Conservation (phyloP, 2,888 invertebrate species). For the Nomada fucata region DNA sequence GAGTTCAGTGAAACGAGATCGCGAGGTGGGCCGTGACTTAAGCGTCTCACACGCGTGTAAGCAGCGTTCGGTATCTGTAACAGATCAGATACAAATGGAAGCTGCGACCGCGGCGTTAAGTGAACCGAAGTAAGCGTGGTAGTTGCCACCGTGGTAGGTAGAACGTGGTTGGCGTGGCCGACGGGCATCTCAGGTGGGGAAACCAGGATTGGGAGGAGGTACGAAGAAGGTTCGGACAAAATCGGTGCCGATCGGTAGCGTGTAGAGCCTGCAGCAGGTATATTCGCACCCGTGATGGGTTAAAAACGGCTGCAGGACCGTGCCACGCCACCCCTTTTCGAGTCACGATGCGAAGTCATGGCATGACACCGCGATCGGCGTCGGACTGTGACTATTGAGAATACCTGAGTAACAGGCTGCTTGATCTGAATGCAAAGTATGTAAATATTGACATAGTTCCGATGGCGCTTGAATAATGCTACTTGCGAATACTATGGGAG, state of each 20-base stretch:
- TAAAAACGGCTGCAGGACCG: conserved; percentile 45
- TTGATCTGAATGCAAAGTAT: conserved; percentile 15
- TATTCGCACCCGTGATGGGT: conserved; percentile 37
- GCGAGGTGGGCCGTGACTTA: conserved; percentile 49
- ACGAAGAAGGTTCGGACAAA: conserved; percentile 45
- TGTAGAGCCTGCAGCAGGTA: conserved; percentile 37
- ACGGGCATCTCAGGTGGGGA: conserved; percentile 39
- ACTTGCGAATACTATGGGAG: conserved; percentile 3
- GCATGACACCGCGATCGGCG: conserved; percentile 26
- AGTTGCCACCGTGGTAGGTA: conserved; percentile 68
- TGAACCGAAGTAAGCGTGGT: conserved; percentile 63
- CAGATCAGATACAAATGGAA: conserved; percentile 76
- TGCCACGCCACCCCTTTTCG: conserved; percentile 6
- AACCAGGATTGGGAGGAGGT: conserved; percentile 33
- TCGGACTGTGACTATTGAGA: not conserved
- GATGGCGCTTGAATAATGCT: conserved; percentile 35
- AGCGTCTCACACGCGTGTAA: conserved; percentile 61
- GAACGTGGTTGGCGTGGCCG: conserved; percentile 49
- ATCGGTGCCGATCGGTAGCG: conserved; percentile 55
- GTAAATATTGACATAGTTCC: conserved; percentile 14
- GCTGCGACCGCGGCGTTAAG: conserved; percentile 62
- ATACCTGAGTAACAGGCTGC: conserved; percentile 18
- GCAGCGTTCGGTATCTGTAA: conserved; percentile 70
- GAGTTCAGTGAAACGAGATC: conserved; percentile 34
- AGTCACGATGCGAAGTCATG: conserved; percentile 33